These are phyloP conservation scores for Bemisia tabaci DNA, from an alignment of 1,140 invertebrate genomes.

Conservation along the genomic window DNA sequence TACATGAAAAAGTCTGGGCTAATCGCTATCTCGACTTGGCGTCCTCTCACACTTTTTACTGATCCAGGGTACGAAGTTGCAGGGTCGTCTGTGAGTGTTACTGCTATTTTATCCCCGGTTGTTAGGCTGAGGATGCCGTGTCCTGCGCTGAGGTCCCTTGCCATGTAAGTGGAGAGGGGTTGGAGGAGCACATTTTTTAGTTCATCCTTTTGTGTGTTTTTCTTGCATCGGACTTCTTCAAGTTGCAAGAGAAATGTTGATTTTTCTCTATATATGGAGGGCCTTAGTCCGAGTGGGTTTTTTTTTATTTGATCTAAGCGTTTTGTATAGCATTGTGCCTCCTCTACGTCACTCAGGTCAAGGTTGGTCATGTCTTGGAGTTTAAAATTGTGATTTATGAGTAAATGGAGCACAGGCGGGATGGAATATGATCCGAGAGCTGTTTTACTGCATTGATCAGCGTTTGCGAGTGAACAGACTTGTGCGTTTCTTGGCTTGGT, in stretches of 20 bases:
- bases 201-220: not conserved
- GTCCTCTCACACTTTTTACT: not conserved
- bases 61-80: not conserved
- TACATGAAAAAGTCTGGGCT: not conserved
- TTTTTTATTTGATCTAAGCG: too few species aligned
- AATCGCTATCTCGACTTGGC: not conserved
- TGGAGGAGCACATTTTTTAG: not conserved
- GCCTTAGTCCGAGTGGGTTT: too few species aligned
- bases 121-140: not conserved
- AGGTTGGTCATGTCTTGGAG: too few species aligned
- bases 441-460: too few species aligned
- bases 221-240: not conserved
- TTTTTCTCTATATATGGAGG: not conserved
- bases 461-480: not conserved
- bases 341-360: too few species aligned
- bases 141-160: not conserved
- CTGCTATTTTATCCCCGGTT: not conserved
- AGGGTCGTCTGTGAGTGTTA: not conserved
- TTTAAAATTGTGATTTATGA: too few species aligned
- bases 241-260: not conserved
- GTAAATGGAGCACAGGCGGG: too few species aligned
- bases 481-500: not conserved
- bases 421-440: too few species aligned
- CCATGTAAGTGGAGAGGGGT: not conserved
- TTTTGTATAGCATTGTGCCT: too few species aligned